These are phyloP conservation scores for Oegoconia quadripuncta DNA, from an alignment of 2,888 invertebrate species.

Conservation along the genomic window DNA sequence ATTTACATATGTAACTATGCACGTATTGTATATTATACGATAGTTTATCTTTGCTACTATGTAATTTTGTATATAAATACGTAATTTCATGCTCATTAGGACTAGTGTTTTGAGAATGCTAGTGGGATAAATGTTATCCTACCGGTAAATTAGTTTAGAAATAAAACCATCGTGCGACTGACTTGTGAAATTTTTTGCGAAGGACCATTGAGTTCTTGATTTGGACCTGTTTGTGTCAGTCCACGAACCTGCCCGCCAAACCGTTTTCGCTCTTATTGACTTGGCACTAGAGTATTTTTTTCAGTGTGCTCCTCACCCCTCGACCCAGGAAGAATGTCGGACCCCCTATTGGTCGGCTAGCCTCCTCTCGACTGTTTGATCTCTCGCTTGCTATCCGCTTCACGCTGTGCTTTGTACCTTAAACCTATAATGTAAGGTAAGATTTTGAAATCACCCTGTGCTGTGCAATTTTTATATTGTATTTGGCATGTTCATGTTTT, in stretches of 20 bases:
- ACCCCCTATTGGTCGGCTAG: slow-evolving; percentile 73
- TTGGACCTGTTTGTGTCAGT: slow-evolving; percentile 23
- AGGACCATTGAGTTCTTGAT: slow-evolving; percentile 32
- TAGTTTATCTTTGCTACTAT: too few species aligned
- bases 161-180: slow-evolving; percentile 22
- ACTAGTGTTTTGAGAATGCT: slow-evolving; percentile 76
- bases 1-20: neutral
- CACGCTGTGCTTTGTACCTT: slow-evolving; percentile 56
- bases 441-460: slow-evolving; percentile 13
- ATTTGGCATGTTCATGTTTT: slow-evolving; percentile 18
- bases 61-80: too few species aligned
- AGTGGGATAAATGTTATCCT: slow-evolving; percentile 58
- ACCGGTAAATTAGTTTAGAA: slow-evolving; percentile 23
- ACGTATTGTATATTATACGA: neutral
- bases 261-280: slow-evolving; percentile 70
- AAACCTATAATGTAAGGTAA: slow-evolving; percentile 24
- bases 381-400: slow-evolving; percentile 66
- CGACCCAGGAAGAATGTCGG: slow-evolving; percentile 74
- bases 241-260: slow-evolving; percentile 59
- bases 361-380: slow-evolving; percentile 78
- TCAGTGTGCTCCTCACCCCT: slow-evolving; percentile 79
- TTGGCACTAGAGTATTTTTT: slow-evolving; percentile 79
- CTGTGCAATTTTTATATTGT: slow-evolving; percentile 6
- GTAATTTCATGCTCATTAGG: slow-evolving; percentile 76
- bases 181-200: neutral